These are phyloP conservation scores for Micrasema minimum DNA, from an alignment of 1,140 invertebrate genomes.

Conservation along the genomic window DNA sequence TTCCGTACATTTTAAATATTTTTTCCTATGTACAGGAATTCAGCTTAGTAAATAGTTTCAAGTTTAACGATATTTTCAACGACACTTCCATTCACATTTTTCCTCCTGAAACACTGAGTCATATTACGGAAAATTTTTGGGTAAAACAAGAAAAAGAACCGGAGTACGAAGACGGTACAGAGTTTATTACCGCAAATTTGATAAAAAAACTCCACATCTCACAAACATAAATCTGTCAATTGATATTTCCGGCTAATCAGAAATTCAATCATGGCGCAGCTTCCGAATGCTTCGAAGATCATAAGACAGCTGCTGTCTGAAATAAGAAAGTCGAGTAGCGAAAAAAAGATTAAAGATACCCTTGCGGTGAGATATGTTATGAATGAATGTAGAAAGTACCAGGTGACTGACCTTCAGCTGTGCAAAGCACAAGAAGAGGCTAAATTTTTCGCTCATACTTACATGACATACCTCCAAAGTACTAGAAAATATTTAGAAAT, in stretches of 20 bases:
- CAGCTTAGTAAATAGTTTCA: constrained; percentile 73
- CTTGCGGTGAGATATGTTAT: constrained; percentile 74
- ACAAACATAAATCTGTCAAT: neutral
- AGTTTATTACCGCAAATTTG: constrained; percentile 67
- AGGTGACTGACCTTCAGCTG: constrained; percentile 80
- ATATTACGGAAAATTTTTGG: constrained; percentile 69
- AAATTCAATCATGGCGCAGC: constrained; percentile 63
- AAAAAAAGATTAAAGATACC: constrained; percentile 68
- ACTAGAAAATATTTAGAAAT: constrained; percentile 75
- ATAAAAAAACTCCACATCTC: constrained; percentile 49
- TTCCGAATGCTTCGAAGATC: constrained; percentile 61
- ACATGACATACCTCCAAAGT: constrained; percentile 79
- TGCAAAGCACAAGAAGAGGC: constrained; percentile 86
- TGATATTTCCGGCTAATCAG: constrained; percentile 26
- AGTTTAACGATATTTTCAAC: constrained; percentile 77
- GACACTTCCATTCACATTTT: constrained; percentile 77
- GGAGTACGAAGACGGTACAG: constrained; percentile 67
- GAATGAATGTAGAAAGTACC: constrained; percentile 76
- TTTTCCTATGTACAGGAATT: constrained; percentile 70
- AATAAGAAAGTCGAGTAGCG: constrained; percentile 66
- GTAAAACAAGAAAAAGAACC: constrained; percentile 63
- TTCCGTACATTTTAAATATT: constrained; percentile 70
- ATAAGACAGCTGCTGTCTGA: constrained; percentile 72
- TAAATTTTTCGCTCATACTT: constrained; percentile 75
- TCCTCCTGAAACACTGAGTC: constrained; percentile 62